A percentile compares a stretch with the other conserved stretches of the same genome.
Conservation (phyloP, 2,888 invertebrate species). For the Sialis lutaria region DNA sequence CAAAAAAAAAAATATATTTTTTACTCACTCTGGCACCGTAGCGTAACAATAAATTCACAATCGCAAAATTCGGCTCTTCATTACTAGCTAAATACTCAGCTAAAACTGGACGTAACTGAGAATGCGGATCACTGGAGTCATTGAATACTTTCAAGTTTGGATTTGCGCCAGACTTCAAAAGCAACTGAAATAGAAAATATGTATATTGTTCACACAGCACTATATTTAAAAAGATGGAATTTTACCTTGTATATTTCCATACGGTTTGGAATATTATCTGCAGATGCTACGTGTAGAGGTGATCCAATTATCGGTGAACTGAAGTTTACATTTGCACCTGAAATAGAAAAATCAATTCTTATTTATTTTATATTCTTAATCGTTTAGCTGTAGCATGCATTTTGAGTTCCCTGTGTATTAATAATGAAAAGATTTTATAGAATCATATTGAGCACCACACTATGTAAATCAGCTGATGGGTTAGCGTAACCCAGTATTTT, state of each 20-base stretch:
- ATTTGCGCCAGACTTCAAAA: conserved; percentile 53
- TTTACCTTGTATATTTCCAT: conserved; percentile 24
- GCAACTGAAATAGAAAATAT: conserved; percentile 28
- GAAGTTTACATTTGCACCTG: conserved; percentile 63
- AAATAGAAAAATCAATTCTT: conserved; percentile 9
- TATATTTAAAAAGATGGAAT: background rate
- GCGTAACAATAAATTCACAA: conserved; percentile 50
- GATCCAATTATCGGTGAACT: conserved; percentile 68
- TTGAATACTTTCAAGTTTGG: conserved; percentile 59
- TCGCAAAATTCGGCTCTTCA: conserved; percentile 42
- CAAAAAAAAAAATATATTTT: too few species aligned
- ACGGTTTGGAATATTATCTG: conserved; percentile 57
- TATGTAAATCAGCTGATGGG: too few species aligned
- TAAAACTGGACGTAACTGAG: conserved; percentile 54
- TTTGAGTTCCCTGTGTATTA: background rate
- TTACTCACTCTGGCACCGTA: conserved; percentile 54
- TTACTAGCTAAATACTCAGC: conserved; percentile 70
- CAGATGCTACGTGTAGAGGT: conserved; percentile 67
- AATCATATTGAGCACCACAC: too few species aligned
- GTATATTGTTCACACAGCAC: background rate
- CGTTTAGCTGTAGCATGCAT: background rate
- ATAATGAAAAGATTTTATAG: too few species aligned
- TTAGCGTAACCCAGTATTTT: too few species aligned
- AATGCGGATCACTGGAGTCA: conserved; percentile 48
- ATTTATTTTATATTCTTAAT: background rate